Evolutionary conservation across 1,140 invertebrate genomes (phyloP).

Genomic region (Drosophila sturtevanti): DNA sequence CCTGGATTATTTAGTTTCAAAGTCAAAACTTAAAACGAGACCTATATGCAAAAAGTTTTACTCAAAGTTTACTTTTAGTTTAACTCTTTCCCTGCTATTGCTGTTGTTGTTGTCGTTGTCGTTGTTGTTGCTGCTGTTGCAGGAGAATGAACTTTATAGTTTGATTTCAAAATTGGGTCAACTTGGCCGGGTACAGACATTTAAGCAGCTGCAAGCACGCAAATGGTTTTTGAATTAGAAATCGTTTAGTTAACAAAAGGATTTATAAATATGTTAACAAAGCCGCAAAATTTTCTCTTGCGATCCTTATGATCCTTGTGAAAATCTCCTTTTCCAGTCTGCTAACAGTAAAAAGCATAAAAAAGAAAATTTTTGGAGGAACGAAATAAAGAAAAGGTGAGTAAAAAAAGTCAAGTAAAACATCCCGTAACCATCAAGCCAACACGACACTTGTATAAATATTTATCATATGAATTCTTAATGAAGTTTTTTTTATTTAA

Average conservation of each 20-base stretch:
- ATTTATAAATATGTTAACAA: too few relatives aligned
- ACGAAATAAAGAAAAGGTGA: too few relatives aligned
- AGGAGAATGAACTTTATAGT: neutral
- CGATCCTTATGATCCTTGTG: too few relatives aligned
- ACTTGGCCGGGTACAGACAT: neutral
- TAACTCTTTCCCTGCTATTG: too few relatives aligned
- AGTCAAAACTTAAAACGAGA: constrained; percentile 1
- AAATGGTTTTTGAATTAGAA: too few relatives aligned
- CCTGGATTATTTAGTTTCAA: neutral
- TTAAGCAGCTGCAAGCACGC: too few relatives aligned
- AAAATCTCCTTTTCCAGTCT: too few relatives aligned
- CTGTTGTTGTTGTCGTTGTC: too few relatives aligned
- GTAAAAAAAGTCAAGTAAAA: neutral
- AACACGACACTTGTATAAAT: constrained; percentile 72
- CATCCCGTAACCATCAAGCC: neutral
- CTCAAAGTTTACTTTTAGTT: neutral
- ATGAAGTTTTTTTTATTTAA: constrained; percentile 38
- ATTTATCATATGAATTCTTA: constrained; percentile 78
- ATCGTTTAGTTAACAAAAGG: too few relatives aligned
- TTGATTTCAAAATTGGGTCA: constrained; percentile 1
- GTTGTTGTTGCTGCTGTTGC: neutral
- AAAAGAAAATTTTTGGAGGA: too few relatives aligned
- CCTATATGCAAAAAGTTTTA: constrained; percentile 5
- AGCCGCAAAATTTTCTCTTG: too few relatives aligned
- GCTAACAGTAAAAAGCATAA: too few relatives aligned